Evolutionary conservation across 2,113 vertebrate species (phyloP), one percentile per base, ranked within the genome.

Genomic region (Microcebus jonahi): DNA sequence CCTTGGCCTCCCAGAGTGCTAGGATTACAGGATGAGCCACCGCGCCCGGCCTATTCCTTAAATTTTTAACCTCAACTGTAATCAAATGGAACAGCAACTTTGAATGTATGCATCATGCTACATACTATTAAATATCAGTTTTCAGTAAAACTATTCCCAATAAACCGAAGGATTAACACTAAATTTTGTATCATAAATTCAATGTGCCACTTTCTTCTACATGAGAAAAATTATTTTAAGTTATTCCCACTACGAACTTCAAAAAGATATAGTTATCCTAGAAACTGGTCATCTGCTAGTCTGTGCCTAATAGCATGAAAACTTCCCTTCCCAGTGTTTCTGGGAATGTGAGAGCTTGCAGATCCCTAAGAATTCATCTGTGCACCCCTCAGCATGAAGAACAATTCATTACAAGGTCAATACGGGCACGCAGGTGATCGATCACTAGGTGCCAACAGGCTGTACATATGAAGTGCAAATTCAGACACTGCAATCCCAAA

Each of bases 111-210:
- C 2, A 80, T 63, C 31, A 70, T 25, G 63, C 4, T 57, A 1
- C 55, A 8, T 65, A 67, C 57, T 76, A 75, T 39, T 91, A 92
- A 95, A 95, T 77, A 71, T 31, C 29, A 76, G 27, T 81, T 91
- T 89, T 94, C 80, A 83, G 42, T 53, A 91, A 95, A 96, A 65
- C 36, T 20, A 91, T 39, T 15, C 45, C 34, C 61, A 79, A 59
- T 68, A 81, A 96, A 73, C 36, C 71, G 81, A 79, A 77, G 14
- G 48, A 59, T 85, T 71, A 88, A 71, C 45, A 81, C 8, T 80
- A 90, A 92, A 57, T 65, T 57, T 95, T 42, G 0, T 34, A 39
- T 13, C 18, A 39, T 50, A 55, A 85, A 94, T 94, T 92, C 6
- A 88, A 71, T 27, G 25, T 85, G 36, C 53, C 53, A 77, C 53